These are phyloP conservation scores for Montifringilla adamsi DNA, from an alignment of 2,113 vertebrate genomes.

Conservation along the genomic window DNA sequence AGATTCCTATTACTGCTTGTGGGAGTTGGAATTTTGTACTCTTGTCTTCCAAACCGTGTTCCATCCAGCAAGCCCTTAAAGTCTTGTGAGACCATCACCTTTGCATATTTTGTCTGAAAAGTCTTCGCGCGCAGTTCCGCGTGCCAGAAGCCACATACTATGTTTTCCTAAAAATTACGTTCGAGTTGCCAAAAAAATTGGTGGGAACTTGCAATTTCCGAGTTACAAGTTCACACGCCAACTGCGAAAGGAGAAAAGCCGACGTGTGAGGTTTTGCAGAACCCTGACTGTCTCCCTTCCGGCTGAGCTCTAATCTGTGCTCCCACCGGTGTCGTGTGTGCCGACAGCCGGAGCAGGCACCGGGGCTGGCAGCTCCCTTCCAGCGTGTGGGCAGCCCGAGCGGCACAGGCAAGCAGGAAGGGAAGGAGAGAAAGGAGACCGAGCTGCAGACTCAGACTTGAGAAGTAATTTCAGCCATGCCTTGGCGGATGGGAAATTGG, in stretches of 20 bases:
- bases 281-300: conserved; percentile 28
- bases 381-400: conserved; percentile 33
- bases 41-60: background rate
- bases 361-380: background rate
- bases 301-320: conserved; percentile 42
- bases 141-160: conserved; percentile 47
- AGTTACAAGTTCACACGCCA: conserved; percentile 57
- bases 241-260: conserved; percentile 44
- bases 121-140: background rate
- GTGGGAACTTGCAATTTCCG: conserved; percentile 53
- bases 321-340: conserved; percentile 20
- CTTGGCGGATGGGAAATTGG: background rate
- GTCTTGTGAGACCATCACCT: conserved; percentile 56
- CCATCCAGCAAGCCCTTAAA: conserved; percentile 34
- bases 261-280: conserved; percentile 50
- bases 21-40: conserved; percentile 15
- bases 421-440: background rate
- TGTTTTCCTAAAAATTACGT: conserved; percentile 58
- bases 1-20: conserved; percentile 30
- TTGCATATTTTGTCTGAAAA: conserved; percentile 62
- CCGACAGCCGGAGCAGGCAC: conserved; percentile 34
- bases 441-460: background rate
- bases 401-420: background rate
- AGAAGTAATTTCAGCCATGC: background rate
- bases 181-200: conserved; percentile 40